Evolutionary conservation across 2,888 invertebrate species (phyloP).

Genomic region (Argyresthia goedartella): DNA sequence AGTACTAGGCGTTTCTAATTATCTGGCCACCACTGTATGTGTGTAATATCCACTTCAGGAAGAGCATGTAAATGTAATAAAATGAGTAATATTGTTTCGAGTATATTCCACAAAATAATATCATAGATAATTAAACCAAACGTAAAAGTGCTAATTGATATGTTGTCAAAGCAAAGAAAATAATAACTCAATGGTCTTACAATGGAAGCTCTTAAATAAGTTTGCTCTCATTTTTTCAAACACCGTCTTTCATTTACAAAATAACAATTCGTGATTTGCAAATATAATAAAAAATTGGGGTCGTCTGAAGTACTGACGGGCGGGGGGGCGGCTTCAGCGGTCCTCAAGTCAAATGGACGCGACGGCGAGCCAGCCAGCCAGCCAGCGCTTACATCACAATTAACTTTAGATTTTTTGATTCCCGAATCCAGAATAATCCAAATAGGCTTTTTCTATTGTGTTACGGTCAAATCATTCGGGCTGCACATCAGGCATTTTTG

Average conservation of each 20-base stretch:
- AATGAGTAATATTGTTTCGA: too few species aligned
- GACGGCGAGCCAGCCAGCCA: conserved; percentile 42
- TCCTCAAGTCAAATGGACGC: conserved; percentile 36
- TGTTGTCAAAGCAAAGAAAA: background rate
- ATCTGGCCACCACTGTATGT: too few species aligned
- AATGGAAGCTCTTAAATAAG: conserved; percentile 56
- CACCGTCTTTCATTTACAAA: conserved; percentile 37
- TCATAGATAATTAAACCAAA: background rate
- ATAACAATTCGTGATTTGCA: conserved; percentile 56
- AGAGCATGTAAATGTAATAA: too few species aligned
- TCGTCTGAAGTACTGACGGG: conserved; percentile 8
- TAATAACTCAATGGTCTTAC: conserved; percentile 20
- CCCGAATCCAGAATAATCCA: too few species aligned
- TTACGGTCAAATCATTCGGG: too few species aligned
- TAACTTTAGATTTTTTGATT: background rate
- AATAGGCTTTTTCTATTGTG: too few species aligned
- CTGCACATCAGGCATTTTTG: too few species aligned
- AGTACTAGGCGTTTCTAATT: too few species aligned
- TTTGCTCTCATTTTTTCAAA: conserved; percentile 43
- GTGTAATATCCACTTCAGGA: too few species aligned
- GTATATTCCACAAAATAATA: too few species aligned
- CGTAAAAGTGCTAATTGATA: background rate
- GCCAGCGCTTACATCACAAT: conserved; percentile 17
- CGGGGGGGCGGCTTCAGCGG: too few species aligned
- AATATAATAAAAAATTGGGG: conserved; percentile 57